Evolutionary conservation across 2,113 vertebrate genomes (phyloP).

Genomic region (Malurus elegans): DNA sequence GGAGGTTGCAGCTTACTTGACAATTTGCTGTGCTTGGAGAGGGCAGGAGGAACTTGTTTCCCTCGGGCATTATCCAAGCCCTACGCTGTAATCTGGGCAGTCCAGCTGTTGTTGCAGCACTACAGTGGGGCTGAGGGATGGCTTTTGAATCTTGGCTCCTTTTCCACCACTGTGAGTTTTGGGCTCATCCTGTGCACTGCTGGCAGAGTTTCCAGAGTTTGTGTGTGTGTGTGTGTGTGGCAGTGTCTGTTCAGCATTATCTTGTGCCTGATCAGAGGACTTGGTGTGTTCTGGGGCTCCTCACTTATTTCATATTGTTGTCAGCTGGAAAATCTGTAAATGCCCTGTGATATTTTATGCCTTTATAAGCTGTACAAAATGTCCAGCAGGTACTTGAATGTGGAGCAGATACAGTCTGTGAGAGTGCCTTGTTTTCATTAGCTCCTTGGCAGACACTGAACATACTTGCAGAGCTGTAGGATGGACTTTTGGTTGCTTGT

Average conservation of each 20-base stretch:
- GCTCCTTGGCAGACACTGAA: constrained; percentile 10
- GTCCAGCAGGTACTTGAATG: constrained; percentile 47
- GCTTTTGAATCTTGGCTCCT: not conserved
- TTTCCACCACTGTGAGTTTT: not conserved
- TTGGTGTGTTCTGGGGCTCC: not conserved
- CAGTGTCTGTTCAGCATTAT: not conserved
- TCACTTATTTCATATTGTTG: not conserved
- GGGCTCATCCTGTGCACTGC: rapidly evolving
- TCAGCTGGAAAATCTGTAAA: constrained; percentile 27
- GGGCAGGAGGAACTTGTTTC: not conserved
- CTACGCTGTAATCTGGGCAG: not conserved
- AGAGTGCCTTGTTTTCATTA: constrained; percentile 14
- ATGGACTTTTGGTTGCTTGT: constrained; percentile 6
- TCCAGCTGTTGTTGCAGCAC: not conserved
- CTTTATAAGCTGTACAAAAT: constrained; percentile 39
- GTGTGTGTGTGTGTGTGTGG: not conserved
- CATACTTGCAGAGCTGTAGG: constrained; percentile 16
- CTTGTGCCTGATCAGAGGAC: not conserved
- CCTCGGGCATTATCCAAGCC: not conserved
- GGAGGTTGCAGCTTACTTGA: not conserved
- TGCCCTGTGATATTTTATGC: not conserved
- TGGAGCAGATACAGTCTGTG: not conserved
- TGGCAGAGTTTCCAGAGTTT: not conserved
- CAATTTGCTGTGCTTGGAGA: not conserved
- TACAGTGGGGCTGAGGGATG: not conserved